Evolutionary conservation across 2,888 invertebrate species (phyloP).

Genomic region (Emmelina monodactyla): DNA sequence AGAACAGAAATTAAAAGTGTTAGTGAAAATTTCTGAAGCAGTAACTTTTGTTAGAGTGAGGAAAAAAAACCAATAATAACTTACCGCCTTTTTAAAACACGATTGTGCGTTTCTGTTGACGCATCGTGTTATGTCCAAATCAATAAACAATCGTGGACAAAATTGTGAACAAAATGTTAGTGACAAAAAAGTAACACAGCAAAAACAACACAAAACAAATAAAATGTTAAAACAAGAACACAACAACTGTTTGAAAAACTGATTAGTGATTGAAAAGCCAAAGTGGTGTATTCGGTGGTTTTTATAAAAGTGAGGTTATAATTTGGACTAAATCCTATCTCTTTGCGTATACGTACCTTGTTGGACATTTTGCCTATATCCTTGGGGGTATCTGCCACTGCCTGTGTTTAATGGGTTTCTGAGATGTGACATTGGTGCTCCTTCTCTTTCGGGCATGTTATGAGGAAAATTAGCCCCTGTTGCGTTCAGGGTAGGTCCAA

Average conservation of each 20-base stretch:
- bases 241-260: slow-evolving; percentile 36
- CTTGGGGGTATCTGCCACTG: slow-evolving; percentile 53
- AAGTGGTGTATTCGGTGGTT: slow-evolving; percentile 55
- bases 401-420: slow-evolving; percentile 50
- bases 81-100: slow-evolving; percentile 38
- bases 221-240: slow-evolving; percentile 19
- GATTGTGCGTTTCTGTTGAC: slow-evolving; percentile 19
- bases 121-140: slow-evolving; percentile 13
- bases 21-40: slow-evolving; percentile 44
- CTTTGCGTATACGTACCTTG: slow-evolving; percentile 60
- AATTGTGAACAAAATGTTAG: slow-evolving; percentile 30
- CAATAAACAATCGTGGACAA: background rate
- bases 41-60: slow-evolving; percentile 30
- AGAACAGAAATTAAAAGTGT: slow-evolving; percentile 22
- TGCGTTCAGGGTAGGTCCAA: slow-evolving; percentile 55
- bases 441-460: slow-evolving; percentile 47
- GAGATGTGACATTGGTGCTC: slow-evolving; percentile 57
- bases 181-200: slow-evolving; percentile 30
- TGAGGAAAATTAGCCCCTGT: slow-evolving; percentile 47
- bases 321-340: slow-evolving; percentile 43
- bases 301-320: slow-evolving; percentile 16
- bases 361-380: slow-evolving; percentile 54
- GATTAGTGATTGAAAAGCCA: slow-evolving; percentile 53
- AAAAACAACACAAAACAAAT: slow-evolving; percentile 26
- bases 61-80: slow-evolving; percentile 30